Conservation (phyloP, 2,888 invertebrate genomes). For the Trileptium ribeirensis region DNA sequence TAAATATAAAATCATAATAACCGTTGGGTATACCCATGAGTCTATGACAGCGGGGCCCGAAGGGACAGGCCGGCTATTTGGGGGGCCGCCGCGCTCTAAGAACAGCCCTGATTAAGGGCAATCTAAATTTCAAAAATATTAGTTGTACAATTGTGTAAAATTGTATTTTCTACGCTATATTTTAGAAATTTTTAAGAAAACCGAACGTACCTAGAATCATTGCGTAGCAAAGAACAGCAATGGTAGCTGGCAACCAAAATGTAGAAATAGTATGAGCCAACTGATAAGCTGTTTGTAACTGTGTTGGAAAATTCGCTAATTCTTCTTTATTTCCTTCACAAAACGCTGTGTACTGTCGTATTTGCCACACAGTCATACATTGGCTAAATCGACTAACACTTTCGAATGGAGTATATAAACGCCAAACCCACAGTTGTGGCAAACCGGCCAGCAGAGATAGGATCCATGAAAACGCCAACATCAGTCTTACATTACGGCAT, state of each 20-base stretch:
- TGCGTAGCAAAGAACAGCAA: conserved; percentile 11
- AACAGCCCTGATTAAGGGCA: too few relatives aligned
- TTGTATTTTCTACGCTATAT: too few relatives aligned
- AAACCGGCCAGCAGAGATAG: background rate
- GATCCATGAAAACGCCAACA: background rate
- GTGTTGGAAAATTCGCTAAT: background rate
- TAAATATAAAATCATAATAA: too few relatives aligned
- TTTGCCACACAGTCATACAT: conserved; percentile 17
- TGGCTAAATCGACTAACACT: background rate
- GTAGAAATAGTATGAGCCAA: background rate
- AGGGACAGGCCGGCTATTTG: too few relatives aligned
- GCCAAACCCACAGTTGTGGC: conserved; percentile 12
- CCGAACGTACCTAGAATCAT: background rate
- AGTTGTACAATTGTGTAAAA: too few relatives aligned
- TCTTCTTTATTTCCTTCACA: background rate
- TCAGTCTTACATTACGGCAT: background rate
- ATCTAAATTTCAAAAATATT: too few relatives aligned
- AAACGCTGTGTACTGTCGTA: background rate
- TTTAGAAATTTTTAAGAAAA: too few relatives aligned
- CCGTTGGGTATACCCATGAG: too few relatives aligned
- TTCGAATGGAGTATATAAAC: background rate
- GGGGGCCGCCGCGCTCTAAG: too few relatives aligned
- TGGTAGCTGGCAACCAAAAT: conserved; percentile 10
- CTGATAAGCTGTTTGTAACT: background rate
- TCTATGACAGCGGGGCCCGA: too few relatives aligned